Percentiles rank a stretch among this genome's conserved stretches.
phyloP scores from a whole-genome alignment of 2,113 vertebrate species.

The Rhabdomys dilectus region DNA sequence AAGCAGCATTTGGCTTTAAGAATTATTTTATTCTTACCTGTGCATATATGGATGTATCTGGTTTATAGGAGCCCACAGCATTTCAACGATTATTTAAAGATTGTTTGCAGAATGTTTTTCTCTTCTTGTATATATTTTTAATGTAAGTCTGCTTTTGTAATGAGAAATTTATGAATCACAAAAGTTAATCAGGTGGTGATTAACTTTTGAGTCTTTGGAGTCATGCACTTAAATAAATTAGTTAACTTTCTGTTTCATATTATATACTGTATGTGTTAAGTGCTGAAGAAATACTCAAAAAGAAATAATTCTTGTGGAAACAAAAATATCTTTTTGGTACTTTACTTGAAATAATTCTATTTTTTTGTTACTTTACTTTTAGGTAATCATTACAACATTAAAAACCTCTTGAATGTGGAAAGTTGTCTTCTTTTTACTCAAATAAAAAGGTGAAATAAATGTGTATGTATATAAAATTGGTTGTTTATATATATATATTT shows the following conservation, averaged over 20 bases:
- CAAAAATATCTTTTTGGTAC: constrained; percentile 56
- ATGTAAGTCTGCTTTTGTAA: constrained; percentile 34
- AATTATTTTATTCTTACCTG: constrained; percentile 17
- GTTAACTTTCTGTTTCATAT: constrained; percentile 44
- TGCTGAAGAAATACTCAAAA: constrained; percentile 1
- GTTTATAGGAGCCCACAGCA: background rate
- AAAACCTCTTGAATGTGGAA: constrained; percentile 86
- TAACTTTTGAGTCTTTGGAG: constrained; percentile 27
- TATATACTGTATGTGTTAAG: background rate
- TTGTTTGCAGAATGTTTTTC: constrained; percentile 7
- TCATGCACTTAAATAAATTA: constrained; percentile 4
- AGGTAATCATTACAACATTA: constrained; percentile 89
- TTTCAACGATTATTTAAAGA: constrained; percentile 45
- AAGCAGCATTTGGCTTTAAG: constrained; percentile 40
- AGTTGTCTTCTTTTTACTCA: constrained; percentile 89
- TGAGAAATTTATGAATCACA: too few species aligned
- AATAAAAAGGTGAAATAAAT: constrained; percentile 83
- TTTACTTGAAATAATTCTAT: background rate
- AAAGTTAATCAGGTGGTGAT: too few species aligned
- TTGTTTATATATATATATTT: constrained; percentile 58
- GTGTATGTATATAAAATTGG: background rate
- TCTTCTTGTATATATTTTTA: background rate
- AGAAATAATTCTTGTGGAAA: constrained; percentile 47
- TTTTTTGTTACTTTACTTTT: constrained; percentile 64
- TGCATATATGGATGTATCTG: background rate